Percentiles rank a stretch among this genome's conserved stretches.
These are phyloP conservation scores for Poeciliopsis turrubarensis DNA, from an alignment of 2,113 vertebrate species.

Conservation along the genomic window DNA sequence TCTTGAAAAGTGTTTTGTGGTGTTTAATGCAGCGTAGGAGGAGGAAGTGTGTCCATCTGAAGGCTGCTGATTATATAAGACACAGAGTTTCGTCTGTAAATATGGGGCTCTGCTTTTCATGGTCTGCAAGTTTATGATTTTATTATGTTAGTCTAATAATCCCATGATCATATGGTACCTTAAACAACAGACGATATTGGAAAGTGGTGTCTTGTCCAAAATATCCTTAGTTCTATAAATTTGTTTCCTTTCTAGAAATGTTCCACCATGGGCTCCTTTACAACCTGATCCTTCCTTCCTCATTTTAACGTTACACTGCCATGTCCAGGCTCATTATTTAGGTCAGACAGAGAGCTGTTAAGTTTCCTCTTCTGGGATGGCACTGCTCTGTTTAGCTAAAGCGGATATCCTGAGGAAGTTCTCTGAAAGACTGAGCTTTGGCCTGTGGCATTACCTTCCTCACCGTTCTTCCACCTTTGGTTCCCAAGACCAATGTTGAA, in stretches of 20 bases:
- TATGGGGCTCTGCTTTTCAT: constrained; percentile 44
- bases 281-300: constrained; percentile 25
- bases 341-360: constrained; percentile 55
- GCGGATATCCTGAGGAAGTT: constrained; percentile 80
- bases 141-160: neutral
- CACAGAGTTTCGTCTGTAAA: constrained; percentile 21
- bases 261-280: constrained; percentile 22
- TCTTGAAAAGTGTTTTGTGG: constrained; percentile 42
- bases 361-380: constrained; percentile 57
- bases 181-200: neutral
- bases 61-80: constrained; percentile 32
- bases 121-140: constrained; percentile 45
- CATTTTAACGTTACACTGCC: constrained; percentile 30
- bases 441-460: constrained; percentile 58
- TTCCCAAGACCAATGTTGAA: constrained; percentile 46
- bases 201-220: constrained; percentile 6
- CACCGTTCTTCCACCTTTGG: constrained; percentile 26
- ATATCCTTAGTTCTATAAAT: neutral
- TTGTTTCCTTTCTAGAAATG: constrained; percentile 28
- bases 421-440: constrained; percentile 52
- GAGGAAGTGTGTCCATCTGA: constrained; percentile 26
- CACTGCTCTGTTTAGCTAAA: constrained; percentile 46
- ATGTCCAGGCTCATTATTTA: constrained; percentile 44
- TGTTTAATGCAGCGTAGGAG: constrained; percentile 35
- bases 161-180: neutral